These are phyloP conservation scores for Auanema freiburgensis DNA, from an alignment of 2,888 invertebrate genomes.

Conservation along the genomic window DNA sequence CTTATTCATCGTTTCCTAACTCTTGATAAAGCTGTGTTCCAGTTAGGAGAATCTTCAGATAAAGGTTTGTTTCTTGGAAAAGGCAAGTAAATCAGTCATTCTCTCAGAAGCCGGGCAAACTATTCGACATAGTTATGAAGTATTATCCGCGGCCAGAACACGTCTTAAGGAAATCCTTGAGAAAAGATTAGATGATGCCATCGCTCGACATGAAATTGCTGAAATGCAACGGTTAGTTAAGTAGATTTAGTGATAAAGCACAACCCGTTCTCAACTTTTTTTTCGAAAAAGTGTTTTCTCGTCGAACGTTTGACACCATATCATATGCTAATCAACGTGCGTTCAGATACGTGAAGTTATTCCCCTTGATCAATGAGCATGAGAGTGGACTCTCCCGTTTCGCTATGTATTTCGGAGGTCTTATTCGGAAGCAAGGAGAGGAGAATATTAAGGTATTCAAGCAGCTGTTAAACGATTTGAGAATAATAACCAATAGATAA, in stretches of 20 bases:
- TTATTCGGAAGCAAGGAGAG: constrained; percentile 69
- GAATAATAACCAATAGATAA: constrained; percentile 36
- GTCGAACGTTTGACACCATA: background rate
- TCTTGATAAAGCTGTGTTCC: constrained; percentile 62
- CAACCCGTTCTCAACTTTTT: background rate
- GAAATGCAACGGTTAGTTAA: constrained; percentile 77
- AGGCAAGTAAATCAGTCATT: background rate
- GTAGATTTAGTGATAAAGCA: background rate
- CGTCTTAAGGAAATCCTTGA: constrained; percentile 72
- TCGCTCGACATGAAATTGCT: constrained; percentile 82
- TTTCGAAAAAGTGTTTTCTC: background rate
- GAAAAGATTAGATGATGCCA: constrained; percentile 86
- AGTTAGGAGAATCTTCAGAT: constrained; percentile 50
- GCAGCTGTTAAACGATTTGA: constrained; percentile 3
- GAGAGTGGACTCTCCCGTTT: constrained; percentile 86
- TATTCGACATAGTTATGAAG: constrained; percentile 75
- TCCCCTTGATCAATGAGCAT: constrained; percentile 88
- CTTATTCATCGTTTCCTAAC: constrained; percentile 77
- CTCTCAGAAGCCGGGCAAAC: constrained; percentile 63
- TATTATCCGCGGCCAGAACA: constrained; percentile 67
- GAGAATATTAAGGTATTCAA: constrained; percentile 46
- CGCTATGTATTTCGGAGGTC: constrained; percentile 73
- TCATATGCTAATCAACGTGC: background rate
- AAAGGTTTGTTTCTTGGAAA: constrained; percentile 25
- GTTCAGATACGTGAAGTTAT: constrained; percentile 84